phyloP scores from a whole-genome alignment of 1,140 invertebrate species.

The Drosophila athabasca region DNA sequence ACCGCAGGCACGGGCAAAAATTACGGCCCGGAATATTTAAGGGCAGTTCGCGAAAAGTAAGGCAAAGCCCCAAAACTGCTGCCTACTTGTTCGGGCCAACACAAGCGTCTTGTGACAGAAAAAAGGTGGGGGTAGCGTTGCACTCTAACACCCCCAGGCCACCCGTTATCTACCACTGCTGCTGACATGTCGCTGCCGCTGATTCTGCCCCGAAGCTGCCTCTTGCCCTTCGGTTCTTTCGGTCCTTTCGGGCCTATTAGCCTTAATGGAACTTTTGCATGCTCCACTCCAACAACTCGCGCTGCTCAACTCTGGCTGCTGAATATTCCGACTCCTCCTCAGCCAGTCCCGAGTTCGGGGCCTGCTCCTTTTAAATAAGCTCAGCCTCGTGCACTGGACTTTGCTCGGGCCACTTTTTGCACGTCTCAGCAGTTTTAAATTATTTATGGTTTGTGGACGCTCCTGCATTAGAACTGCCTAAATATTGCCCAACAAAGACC shows the following conservation, averaged over 20 bases:
- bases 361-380: conserved; percentile 18
- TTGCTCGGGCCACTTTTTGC: conserved; percentile 58
- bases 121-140: too few species aligned
- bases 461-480: conserved; percentile 70
- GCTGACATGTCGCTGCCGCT: background rate
- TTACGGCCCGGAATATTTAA: conserved; percentile 3
- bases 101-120: conserved; percentile 6
- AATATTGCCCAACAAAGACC: conserved; percentile 50
- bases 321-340: conserved; percentile 31
- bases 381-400: conserved; percentile 2
- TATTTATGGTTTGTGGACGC: conserved; percentile 73
- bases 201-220: conserved; percentile 17
- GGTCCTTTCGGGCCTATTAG: conserved; percentile 70
- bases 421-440: conserved; percentile 70
- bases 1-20: conserved; percentile 17
- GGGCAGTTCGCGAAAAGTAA: conserved; percentile 16
- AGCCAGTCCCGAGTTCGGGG: background rate
- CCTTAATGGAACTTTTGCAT: conserved; percentile 73
- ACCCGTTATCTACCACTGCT: background rate
- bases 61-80: conserved; percentile 45
- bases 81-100: conserved; percentile 10
- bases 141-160: too few species aligned
- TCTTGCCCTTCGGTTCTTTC: conserved; percentile 49
- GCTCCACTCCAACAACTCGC: conserved; percentile 62
- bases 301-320: conserved; percentile 24